Evolutionary conservation across 2,797 vertebrate genomes (phyloP).

Genomic region (Telmatherina bonti): DNA sequence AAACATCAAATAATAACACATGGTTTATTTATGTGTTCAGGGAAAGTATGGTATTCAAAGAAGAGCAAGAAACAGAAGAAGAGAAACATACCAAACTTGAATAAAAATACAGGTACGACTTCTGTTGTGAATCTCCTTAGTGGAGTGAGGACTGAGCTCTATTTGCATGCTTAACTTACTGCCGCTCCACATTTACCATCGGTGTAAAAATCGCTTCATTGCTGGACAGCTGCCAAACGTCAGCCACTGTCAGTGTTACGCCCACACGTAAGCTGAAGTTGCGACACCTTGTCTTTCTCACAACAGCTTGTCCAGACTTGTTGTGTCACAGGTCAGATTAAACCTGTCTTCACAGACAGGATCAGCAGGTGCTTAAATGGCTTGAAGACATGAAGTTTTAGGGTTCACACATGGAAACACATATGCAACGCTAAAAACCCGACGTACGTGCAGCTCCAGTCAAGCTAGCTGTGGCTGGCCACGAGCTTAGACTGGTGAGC

Average conservation of each 20-base stretch:
- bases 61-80: constrained; percentile 94
- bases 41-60: constrained; percentile 94
- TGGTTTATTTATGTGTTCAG: constrained; percentile 71
- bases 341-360: constrained; percentile 53
- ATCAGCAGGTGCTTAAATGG: constrained; percentile 71
- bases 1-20: constrained; percentile 12
- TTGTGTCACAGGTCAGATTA: constrained; percentile 75
- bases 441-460: background rate
- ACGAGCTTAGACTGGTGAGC: background rate
- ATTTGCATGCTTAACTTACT: constrained; percentile 1
- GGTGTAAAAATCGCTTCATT: constrained; percentile 6
- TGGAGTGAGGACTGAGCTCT: constrained; percentile 3
- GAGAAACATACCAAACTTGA: constrained; percentile 87
- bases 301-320: constrained; percentile 61
- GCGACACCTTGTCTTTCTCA: constrained; percentile 41
- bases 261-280: constrained; percentile 27
- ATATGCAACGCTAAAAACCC: background rate
- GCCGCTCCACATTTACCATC: constrained; percentile 35
- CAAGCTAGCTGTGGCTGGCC: background rate
- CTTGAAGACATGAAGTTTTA: constrained; percentile 48
- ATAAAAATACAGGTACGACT: constrained; percentile 88
- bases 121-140: constrained; percentile 1
- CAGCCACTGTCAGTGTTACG: constrained; percentile 43
- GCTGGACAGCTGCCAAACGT: constrained; percentile 28
- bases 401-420: constrained; percentile 24